Conservation (phyloP, 2,888 invertebrate genomes). For the Andrena bicolor region DNA sequence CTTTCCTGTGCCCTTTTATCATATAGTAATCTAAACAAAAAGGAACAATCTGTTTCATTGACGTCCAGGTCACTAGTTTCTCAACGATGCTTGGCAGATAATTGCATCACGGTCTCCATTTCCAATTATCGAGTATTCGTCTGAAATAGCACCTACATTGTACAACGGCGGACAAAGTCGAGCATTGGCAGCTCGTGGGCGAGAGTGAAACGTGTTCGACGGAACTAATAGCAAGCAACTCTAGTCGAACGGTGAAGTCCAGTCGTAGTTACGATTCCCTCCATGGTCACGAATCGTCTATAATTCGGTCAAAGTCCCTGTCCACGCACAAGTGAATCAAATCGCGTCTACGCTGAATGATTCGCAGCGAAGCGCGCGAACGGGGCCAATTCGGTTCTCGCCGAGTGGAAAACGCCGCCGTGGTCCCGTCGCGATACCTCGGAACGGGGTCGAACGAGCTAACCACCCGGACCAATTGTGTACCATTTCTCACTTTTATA, state of each 20-base stretch:
- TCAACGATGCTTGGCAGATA: too few relatives aligned
- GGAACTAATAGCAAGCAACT: slow-evolving; percentile 26
- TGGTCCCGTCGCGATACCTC: slow-evolving; percentile 44
- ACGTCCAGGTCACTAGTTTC: too few relatives aligned
- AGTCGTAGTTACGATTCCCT: slow-evolving; percentile 23
- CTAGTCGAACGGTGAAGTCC: slow-evolving; percentile 18
- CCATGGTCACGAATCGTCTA: slow-evolving; percentile 31
- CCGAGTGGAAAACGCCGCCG: slow-evolving; percentile 9
- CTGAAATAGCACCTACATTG: too few relatives aligned
- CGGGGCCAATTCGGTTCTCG: neutral
- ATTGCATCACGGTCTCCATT: too few relatives aligned
- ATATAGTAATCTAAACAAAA: too few relatives aligned
- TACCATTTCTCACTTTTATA: slow-evolving; percentile 81
- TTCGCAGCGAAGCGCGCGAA: neutral
- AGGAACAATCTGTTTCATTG: too few relatives aligned
- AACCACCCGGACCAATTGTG: slow-evolving; percentile 72
- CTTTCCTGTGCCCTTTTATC: too few relatives aligned
- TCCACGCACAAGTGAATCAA: slow-evolving; percentile 44
- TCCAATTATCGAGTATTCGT: too few relatives aligned
- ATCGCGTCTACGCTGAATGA: slow-evolving; percentile 4
- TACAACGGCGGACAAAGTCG: neutral
- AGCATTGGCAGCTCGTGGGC: neutral
- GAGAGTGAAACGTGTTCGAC: slow-evolving; percentile 47
- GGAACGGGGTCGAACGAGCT: slow-evolving; percentile 59
- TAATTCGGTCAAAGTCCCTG: slow-evolving; percentile 9